These are phyloP conservation scores for Carassius auratus DNA, from an alignment of 2,113 vertebrate genomes.

Conservation along the genomic window DNA sequence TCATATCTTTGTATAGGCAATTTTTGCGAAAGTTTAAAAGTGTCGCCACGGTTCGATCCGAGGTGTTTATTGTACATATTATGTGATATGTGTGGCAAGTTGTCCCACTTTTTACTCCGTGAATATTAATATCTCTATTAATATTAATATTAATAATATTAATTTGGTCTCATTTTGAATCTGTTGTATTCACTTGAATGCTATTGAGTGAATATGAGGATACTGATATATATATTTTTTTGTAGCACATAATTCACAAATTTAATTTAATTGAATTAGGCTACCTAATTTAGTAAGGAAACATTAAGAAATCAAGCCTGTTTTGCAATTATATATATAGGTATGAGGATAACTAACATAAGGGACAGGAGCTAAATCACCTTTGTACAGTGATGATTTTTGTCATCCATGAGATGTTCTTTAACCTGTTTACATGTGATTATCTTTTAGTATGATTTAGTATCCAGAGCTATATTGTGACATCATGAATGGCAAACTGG, in stretches of 20 bases:
- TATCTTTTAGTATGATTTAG: neutral
- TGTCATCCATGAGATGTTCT: neutral
- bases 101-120: constrained; percentile 6
- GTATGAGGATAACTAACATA: neutral
- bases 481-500: neutral
- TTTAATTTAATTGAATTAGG: neutral
- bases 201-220: neutral
- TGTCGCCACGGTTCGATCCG: neutral
- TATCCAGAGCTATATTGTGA: neutral
- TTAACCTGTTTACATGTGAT: neutral
- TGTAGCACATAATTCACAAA: neutral
- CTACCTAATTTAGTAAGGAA: neutral
- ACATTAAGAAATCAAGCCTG: neutral
- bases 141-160: no score
- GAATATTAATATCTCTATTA: neutral
- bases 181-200: neutral
- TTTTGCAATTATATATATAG: no score
- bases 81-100: neutral
- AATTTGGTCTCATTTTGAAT: neutral
- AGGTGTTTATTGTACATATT: neutral
- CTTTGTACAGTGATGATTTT: neutral
- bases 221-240: neutral
- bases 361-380: neutral
- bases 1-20: neutral
- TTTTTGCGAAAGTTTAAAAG: neutral